Evolutionary conservation across 2,113 vertebrate species (phyloP).

Genomic region (Pseudonaja textilis): DNA sequence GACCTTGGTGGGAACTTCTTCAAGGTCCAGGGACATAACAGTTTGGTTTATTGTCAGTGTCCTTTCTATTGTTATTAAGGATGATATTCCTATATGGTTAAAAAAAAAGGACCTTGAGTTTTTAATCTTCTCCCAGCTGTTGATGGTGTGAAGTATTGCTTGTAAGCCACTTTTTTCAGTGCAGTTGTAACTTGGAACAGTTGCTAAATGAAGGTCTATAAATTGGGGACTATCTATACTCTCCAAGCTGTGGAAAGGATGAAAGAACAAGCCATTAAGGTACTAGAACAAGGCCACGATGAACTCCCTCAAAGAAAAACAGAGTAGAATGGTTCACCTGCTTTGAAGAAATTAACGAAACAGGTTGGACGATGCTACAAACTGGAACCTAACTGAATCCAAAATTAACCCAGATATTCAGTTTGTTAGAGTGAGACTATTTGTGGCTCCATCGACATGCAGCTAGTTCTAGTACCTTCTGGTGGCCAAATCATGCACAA

Average conservation of each 20-base stretch:
- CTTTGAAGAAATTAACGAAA: neutral
- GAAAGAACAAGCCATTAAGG: too few relatives aligned
- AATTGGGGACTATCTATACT: too few relatives aligned
- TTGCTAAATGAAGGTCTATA: too few relatives aligned
- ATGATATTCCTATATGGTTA: neutral
- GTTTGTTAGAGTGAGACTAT: neutral
- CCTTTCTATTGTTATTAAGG: neutral
- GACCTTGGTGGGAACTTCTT: too few relatives aligned
- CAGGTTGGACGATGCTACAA: neutral
- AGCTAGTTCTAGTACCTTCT: neutral
- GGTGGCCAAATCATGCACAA: neutral
- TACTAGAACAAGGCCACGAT: too few relatives aligned
- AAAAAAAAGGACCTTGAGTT: neutral
- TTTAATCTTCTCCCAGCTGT: neutral
- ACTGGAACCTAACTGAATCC: neutral
- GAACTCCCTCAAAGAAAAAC: neutral
- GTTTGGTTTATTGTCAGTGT: neutral
- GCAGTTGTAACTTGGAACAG: too few relatives aligned
- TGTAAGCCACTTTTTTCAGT: too few relatives aligned
- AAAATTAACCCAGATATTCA: neutral
- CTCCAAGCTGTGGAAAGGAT: too few relatives aligned
- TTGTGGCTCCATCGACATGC: neutral
- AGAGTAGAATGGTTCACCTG: neutral
- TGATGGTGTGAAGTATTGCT: neutral
- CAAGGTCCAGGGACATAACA: too few relatives aligned